These are phyloP conservation scores for Sebastes nivosus DNA, from an alignment of 2,797 vertebrate species.

Conservation along the genomic window DNA sequence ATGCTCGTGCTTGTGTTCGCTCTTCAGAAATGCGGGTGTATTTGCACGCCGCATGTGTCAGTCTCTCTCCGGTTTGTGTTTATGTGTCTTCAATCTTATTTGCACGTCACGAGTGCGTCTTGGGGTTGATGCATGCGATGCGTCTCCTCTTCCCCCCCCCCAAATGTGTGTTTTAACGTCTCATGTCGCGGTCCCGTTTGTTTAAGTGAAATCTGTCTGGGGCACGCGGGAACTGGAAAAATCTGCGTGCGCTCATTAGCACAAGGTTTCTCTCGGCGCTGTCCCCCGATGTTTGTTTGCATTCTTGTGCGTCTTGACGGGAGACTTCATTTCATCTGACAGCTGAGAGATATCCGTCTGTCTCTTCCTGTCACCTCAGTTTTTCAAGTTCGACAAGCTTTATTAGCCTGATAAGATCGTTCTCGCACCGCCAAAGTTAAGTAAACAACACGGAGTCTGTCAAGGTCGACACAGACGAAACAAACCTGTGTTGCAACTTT, in stretches of 20 bases:
- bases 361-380: slow-evolving; percentile 28
- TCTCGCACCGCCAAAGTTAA: slow-evolving; percentile 10
- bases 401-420: slow-evolving; percentile 40
- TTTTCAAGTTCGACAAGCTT: slow-evolving; percentile 45
- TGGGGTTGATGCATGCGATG: not conserved
- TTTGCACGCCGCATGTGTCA: slow-evolving; percentile 25
- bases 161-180: slow-evolving; percentile 41
- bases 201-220: slow-evolving; percentile 59
- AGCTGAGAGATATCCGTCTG: slow-evolving; percentile 34
- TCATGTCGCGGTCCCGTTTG: slow-evolving; percentile 54
- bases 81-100: slow-evolving; percentile 47
- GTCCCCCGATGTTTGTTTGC: slow-evolving; percentile 46
- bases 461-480: slow-evolving; percentile 10
- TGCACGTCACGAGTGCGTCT: slow-evolving; percentile 27
- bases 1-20: not conserved
- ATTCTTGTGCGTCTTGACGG: slow-evolving; percentile 32
- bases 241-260: slow-evolving; percentile 54
- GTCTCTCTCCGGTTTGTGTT: slow-evolving; percentile 39
- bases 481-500: slow-evolving; percentile 3
- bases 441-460: not conserved
- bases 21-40: slow-evolving; percentile 34
- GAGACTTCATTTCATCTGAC: slow-evolving; percentile 18
- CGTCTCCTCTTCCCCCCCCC: not conserved
- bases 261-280: not conserved
- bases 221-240: slow-evolving; percentile 59